Base-by-base conservation (phyloP, 2,888 invertebrate genomes). In the Sinohyriopsis cumingii region DNA sequence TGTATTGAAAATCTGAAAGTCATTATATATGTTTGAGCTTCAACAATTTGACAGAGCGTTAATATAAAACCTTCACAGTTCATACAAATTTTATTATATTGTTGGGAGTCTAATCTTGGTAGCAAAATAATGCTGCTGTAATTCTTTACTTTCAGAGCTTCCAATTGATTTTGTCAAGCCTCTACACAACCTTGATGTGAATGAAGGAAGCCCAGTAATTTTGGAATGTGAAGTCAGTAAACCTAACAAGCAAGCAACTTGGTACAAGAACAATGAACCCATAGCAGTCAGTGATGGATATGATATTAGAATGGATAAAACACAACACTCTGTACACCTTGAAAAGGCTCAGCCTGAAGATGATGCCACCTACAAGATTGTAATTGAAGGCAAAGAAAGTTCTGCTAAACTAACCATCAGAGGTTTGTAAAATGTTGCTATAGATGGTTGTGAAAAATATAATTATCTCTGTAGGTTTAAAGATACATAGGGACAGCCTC, bases 141-240 rank as follows among this genome's bases (percentile, higher is more conserved):
- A 61, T 20, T 68, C 63, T 59, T 53, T 67, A 65, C 63, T 69
- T 65, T 57, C 72, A 87, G 87, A 85, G 76, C 73, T 80, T 56
- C 84, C 86, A 67, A 77, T 83, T 60, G 82, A 84, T 64, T 79
- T 87, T 72, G 72, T 82, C 59, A 75, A 79, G 66, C 77, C 79
- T 61, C 80, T 86, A n/a, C 72, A 75, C 72, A 82, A 85, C 66
- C 57, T 80, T 28, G 74, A 75, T 60, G 77, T 82, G 59, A 73
- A 68, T 28, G 82, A 80, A 67, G 82, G 83, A 63, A 77, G 79
- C 54, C 78, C 80, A 82, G 96, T 95, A 1, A 93, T 93, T 53
- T 96, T 98, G 89, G 95, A 96, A 86, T 95, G 97, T 82, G 97
- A 97, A 89, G 92, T 98, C n/a, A 96, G 96, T 20, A 97, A 97